phyloP scores from a whole-genome alignment of 2,797 vertebrate species.

The Danio tinwini region DNA sequence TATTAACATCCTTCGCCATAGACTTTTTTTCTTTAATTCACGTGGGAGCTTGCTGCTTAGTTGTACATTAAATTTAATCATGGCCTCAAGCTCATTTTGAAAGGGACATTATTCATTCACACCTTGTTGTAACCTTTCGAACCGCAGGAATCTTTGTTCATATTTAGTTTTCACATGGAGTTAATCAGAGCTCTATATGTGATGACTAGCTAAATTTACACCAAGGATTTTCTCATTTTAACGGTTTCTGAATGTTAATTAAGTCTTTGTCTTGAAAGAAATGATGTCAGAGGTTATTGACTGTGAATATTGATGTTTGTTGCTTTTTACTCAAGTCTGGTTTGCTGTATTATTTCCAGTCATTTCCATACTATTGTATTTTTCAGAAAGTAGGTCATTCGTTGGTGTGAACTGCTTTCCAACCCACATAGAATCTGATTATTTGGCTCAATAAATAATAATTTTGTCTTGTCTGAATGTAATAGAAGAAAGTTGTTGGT shows the following conservation, averaged over 20 bases:
- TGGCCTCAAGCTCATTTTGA: conserved; percentile 20
- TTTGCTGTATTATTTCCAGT: background rate
- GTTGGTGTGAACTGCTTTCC: no score
- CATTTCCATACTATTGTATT: background rate
- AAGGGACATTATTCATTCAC: conserved; percentile 29
- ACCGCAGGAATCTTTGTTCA: background rate
- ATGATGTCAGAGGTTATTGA: background rate
- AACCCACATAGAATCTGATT: no score
- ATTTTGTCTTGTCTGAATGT: no score
- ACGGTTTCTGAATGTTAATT: background rate
- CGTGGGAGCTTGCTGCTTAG: conserved; percentile 16
- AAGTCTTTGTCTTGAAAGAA: background rate
- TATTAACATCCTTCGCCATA: conserved; percentile 28
- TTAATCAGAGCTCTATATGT: background rate
- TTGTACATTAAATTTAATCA: conserved; percentile 28
- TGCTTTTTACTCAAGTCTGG: background rate
- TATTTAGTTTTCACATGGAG: conserved; percentile 12
- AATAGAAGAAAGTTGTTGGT: no score
- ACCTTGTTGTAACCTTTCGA: conserved; percentile 19
- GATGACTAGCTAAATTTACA: background rate
- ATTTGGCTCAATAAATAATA: no score
- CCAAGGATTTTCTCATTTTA: background rate
- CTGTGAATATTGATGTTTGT: background rate
- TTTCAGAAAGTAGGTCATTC: no score
- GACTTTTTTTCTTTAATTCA: conserved; percentile 24